Conservation (phyloP, 1,140 invertebrate species). For the Drosophila carrolli region DNA sequence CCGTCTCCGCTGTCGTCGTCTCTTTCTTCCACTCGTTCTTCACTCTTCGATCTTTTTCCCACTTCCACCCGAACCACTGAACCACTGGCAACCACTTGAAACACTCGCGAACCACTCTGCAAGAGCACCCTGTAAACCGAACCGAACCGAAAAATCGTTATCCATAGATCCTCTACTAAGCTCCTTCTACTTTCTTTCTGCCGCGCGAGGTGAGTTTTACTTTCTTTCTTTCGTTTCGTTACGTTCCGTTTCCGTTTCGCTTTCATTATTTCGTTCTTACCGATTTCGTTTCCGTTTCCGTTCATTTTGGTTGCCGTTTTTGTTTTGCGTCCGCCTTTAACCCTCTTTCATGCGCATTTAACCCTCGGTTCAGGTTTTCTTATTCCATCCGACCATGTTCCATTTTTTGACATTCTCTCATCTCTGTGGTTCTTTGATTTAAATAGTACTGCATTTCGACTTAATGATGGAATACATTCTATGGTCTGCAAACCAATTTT, state of each 20-base stretch:
- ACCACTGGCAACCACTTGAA: slow-evolving; percentile 27
- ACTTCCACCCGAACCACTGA: slow-evolving; percentile 17
- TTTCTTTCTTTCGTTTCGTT: slow-evolving; percentile 44
- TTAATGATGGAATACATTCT: not conserved
- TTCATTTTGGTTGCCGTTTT: slow-evolving; percentile 25
- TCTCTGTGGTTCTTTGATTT: slow-evolving; percentile 6
- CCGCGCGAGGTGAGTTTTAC: slow-evolving; percentile 69
- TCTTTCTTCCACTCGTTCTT: slow-evolving; percentile 25
- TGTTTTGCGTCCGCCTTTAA: slow-evolving; percentile 47
- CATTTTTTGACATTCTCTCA: slow-evolving; percentile 6
- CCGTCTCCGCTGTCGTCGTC: slow-evolving; percentile 19
- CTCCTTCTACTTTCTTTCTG: slow-evolving; percentile 56
- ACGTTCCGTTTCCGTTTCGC: slow-evolving; percentile 29
- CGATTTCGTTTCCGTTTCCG: slow-evolving; percentile 30
- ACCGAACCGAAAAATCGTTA: slow-evolving; percentile 6
- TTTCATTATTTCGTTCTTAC: slow-evolving; percentile 33
- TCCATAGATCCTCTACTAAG: slow-evolving; percentile 33
- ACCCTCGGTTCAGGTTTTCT: slow-evolving; percentile 22
- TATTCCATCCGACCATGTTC: slow-evolving; percentile 1
- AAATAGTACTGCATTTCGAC: slow-evolving; percentile 1
- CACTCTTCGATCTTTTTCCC: slow-evolving; percentile 26
- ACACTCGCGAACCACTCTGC: slow-evolving; percentile 17
- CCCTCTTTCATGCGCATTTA: slow-evolving; percentile 27
- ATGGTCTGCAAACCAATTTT: not conserved
- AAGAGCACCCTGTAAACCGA: slow-evolving; percentile 22